These are phyloP conservation scores for Vidua macroura DNA, from an alignment of 2,113 vertebrate species.

Conservation along the genomic window DNA sequence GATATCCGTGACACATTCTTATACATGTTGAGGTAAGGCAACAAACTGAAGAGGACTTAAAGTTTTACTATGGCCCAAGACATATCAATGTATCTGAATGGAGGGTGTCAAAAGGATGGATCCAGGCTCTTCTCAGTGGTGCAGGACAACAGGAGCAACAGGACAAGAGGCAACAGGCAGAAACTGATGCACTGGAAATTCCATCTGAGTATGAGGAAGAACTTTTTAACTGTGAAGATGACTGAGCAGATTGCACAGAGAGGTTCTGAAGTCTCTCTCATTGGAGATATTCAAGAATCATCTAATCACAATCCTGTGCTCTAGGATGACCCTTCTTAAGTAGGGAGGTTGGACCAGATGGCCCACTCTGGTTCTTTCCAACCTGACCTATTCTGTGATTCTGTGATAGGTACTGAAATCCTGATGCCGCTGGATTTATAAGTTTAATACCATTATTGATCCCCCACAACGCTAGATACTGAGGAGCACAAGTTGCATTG, in stretches of 20 bases:
- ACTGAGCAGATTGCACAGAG: not conserved
- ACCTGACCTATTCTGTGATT: not conserved
- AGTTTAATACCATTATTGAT: not conserved
- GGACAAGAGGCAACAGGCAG: not conserved
- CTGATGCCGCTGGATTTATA: not conserved
- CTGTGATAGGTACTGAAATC: not conserved
- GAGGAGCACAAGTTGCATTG: not conserved
- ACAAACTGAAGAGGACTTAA: not conserved
- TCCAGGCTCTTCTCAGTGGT: not conserved
- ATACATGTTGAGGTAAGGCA: not conserved
- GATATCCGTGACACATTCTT: not conserved
- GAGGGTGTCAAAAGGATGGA: not conserved
- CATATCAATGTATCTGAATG: not conserved
- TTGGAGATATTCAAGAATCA: not conserved
- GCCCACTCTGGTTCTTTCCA: not conserved
- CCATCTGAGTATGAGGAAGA: not conserved
- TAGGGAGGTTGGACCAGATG: not conserved
- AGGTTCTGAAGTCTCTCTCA: not conserved
- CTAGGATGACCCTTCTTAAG: not conserved
- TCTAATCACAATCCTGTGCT: not conserved
- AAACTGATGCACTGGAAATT: not conserved
- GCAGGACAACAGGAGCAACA: no score
- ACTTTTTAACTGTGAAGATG: not conserved
- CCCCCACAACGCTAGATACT: not conserved
- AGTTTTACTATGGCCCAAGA: not conserved